A percentile compares a stretch with the other conserved stretches of the same genome.
phyloP scores from a whole-genome alignment of 2,888 invertebrate species.

The Heliothis peltigera region DNA sequence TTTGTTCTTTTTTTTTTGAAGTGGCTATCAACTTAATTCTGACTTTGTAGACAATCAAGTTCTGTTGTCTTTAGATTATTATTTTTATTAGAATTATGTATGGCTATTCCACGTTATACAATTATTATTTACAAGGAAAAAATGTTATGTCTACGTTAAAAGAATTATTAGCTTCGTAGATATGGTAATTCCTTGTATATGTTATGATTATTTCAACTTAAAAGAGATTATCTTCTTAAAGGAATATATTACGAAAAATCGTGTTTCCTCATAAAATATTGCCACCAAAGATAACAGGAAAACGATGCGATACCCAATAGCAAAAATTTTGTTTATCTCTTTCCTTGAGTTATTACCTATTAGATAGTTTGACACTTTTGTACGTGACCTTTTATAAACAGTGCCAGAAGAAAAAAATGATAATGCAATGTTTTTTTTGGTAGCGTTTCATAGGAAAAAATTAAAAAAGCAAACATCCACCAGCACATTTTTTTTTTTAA shows the following conservation, averaged over 20 bases:
- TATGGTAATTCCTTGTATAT: background rate
- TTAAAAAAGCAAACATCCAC: no score
- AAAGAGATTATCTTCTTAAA: constrained; percentile 1
- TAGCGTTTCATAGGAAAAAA: background rate
- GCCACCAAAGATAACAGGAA: constrained; percentile 47
- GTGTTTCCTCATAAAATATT: constrained; percentile 1
- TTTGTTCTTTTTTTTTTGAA: constrained; percentile 5
- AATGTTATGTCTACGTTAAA: no score
- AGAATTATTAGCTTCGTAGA: no score
- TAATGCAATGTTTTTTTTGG: no score
- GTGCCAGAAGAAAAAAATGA: no score
- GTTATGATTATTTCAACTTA: background rate
- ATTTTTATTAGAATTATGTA: no score
- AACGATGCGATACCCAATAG: constrained; percentile 48
- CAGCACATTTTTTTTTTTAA: no score
- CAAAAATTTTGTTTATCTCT: constrained; percentile 52
- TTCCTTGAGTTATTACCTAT: constrained; percentile 57
- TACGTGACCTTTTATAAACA: constrained; percentile 50
- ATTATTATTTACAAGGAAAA: no score
- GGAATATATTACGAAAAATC: background rate
- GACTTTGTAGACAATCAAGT: no score
- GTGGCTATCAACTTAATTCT: no score
- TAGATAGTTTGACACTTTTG: constrained; percentile 62
- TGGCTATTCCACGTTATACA: no score
- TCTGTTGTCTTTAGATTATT: no score